Evolutionary conservation across 37 sponge, comb jelly and placozoan species (phyloP).

Genomic region (Petrosia ficiformis): DNA sequence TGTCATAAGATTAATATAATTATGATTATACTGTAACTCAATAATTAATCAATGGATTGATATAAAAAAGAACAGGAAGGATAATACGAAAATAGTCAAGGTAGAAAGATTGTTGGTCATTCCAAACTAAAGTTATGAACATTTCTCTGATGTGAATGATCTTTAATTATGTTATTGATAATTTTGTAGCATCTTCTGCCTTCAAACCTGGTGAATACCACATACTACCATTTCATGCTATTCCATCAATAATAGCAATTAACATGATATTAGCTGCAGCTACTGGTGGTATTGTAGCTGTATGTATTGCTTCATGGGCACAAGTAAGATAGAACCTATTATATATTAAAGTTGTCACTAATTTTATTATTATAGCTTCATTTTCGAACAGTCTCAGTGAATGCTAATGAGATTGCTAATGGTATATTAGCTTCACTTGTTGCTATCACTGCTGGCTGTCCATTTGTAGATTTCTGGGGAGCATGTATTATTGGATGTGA

Average conservation of each 20-base stretch:
- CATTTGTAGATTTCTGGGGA: constrained; percentile 45
- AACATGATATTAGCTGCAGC: constrained; percentile 76
- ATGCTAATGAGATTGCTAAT: constrained; percentile 76
- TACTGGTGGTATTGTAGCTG: constrained; percentile 57
- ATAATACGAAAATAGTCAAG: too few species aligned
- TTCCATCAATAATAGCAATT: constrained; percentile 67
- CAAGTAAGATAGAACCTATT: constrained; percentile 46
- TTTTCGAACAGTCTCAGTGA: constrained; percentile 27
- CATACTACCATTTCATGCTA: constrained; percentile 13
- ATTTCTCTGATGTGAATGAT: too few species aligned
- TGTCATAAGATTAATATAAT: too few species aligned
- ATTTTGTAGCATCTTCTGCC: not conserved
- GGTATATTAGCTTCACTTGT: constrained; percentile 61
- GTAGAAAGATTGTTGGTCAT: too few species aligned
- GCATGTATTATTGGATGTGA: constrained; percentile 59
- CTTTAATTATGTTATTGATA: too few species aligned
- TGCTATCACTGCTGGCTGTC: constrained; percentile 67
- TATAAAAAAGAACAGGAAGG: too few species aligned
- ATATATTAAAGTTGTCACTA: not conserved
- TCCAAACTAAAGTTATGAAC: too few species aligned
- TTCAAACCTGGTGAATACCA: not conserved
- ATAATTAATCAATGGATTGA: too few species aligned
- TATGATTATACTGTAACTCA: too few species aligned
- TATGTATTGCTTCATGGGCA: constrained; percentile 49
- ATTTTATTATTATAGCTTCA: constrained; percentile 17